Base-by-base conservation (phyloP, 2,797 vertebrate species). In the Emys orbicularis region DNA sequence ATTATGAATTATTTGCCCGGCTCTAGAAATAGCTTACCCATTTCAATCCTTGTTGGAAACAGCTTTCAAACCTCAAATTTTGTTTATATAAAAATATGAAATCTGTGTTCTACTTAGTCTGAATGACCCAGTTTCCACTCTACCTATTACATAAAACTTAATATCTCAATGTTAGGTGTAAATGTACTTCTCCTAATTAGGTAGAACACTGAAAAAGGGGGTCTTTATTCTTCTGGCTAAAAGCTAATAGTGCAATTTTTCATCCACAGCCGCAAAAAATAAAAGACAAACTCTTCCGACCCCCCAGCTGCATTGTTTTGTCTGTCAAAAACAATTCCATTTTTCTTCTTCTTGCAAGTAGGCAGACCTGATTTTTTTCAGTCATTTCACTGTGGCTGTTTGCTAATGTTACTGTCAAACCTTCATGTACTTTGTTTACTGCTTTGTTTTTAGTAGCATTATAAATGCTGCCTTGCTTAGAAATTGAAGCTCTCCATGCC, bases 241-340 rank as follows among this genome's bases (percentile, higher is more conserved):
- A 96, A 93, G 56, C 27, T 57, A 88, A 96, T 86, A 15, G 25
- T 37, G 49, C 74, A 15, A 25, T 93, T 96, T 93, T 93, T 96
- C 85, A 92, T 52, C 56, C 29, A 90, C 49, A 94, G 65, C 57
- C 85, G 77, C 41, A 57, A 61, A 79, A 87, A 91, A 59, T 21
- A 80, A 93, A 29, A 87, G 57, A 93, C 47, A 93, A 88, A 90
- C 72, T 95, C 29, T 92, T 91, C 93, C 93, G 89, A 95, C 44
- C 72, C 89, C 89, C 79, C 50, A 91, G 94, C 72, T 86, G 53
- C 37, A 79, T 11, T 83, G 79, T 93, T 85, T 92, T 92, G 65
- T 53, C 91, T 95, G 95, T 96, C 96, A 96, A 94, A 96, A 90
- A 21, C 31, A 87, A 68, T 93, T 95, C 84, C 27, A 15, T 79